Conservation (phyloP, 1,140 invertebrate species). For the Aphis craccivora region DNA sequence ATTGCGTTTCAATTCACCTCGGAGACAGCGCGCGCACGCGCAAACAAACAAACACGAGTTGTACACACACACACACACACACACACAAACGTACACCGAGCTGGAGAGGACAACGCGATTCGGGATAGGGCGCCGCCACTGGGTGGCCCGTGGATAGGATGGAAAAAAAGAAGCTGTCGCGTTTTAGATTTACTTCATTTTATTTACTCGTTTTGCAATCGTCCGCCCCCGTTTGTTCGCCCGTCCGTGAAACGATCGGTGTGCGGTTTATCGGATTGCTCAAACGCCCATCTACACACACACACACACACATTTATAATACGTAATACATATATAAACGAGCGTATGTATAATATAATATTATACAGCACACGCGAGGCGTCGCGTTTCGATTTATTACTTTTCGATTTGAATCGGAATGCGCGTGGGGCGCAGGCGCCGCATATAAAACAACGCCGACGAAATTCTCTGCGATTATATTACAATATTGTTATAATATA, state of each 20-base stretch:
- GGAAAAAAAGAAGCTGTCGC: background rate
- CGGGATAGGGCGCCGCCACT: background rate
- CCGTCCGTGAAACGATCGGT: background rate
- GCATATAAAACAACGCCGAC: too few relatives aligned
- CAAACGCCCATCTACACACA: background rate
- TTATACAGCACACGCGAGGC: too few relatives aligned
- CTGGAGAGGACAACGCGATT: background rate
- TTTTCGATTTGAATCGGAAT: too few relatives aligned
- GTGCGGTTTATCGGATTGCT: background rate
- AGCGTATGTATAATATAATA: too few relatives aligned
- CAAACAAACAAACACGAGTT: background rate
- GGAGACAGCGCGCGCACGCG: background rate
- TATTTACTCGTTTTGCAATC: background rate
- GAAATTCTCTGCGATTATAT: too few relatives aligned
- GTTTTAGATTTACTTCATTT: slow-evolving; percentile 16
- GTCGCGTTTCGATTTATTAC: too few relatives aligned
- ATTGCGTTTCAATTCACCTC: slow-evolving; percentile 21
- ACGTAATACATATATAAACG: background rate
- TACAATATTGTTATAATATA: too few relatives aligned
- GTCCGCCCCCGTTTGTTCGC: too few relatives aligned
- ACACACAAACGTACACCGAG: background rate
- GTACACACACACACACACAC: background rate
- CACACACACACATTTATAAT: background rate
- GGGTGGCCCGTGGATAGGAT: background rate
- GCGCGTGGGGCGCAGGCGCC: too few relatives aligned